Evolutionary conservation across 2,797 vertebrate genomes (phyloP), one percentile per base, ranked within the genome.

Genomic region (Cyclopterus lumpus): DNA sequence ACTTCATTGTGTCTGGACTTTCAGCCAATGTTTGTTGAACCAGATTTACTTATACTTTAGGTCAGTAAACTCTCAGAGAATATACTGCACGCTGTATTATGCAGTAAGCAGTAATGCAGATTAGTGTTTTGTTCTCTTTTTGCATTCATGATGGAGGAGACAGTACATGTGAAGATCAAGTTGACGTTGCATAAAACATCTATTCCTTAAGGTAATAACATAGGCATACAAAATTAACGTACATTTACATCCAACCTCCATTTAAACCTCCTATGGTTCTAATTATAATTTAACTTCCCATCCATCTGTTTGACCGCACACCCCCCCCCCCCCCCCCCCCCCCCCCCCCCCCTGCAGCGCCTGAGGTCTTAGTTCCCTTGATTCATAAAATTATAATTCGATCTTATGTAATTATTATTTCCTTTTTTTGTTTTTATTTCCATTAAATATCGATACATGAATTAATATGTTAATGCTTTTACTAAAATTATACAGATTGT

Each of bases 1-100:
- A 83, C 85, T 90, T 88, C 82, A 88, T 86, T 82, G 68, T 90
- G 85, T 91, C 91, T 92, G 90, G 74, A 91, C 90, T 83, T 91
- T 92, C 82, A 86, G 86, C 69, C 70, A 90, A 32, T 88, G 70
- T 88, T 91, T 91, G 73, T 80, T 59, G 70, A 86, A 73, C 24
- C 38, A 34, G 61, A 75, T 49, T 80, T 73, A 79, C 72, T 74
- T 71, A 84, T 71, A 76, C 28, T 46, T 40, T 16, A 32, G 74
- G 73, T 84, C 84, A 82, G 22, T 75, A 65, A 84, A 83, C 84
- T 79, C 48, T 24, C 28, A 12, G 18, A 53, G 24, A 76, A 63
- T 40, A 10, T 57, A 59, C 36, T 69, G 1, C 57, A 75, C 40
- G 53, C 46, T 73, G 30, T 42, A 42, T 73, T 30, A 57, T 73